These are phyloP conservation scores for Chloroceryle inda DNA, from an alignment of 2,797 vertebrate species.

Conservation along the genomic window DNA sequence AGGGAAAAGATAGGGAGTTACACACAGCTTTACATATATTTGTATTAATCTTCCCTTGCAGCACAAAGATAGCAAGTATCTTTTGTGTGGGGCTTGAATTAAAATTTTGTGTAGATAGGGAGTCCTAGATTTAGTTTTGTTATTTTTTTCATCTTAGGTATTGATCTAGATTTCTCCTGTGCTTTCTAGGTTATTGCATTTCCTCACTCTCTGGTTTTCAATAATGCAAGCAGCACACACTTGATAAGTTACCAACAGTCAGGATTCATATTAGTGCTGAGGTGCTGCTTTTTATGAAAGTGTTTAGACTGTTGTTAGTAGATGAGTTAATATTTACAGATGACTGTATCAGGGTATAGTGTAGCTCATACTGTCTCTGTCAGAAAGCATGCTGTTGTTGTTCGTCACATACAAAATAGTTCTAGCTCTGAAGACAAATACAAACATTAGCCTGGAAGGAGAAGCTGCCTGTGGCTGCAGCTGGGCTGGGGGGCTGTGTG, in stretches of 20 bases:
- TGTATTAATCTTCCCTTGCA: neutral
- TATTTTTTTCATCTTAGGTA: neutral
- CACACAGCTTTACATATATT: neutral
- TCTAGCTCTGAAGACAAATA: neutral
- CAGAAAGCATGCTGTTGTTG: neutral
- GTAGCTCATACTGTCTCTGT: neutral
- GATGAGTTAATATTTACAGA: conserved; percentile 3
- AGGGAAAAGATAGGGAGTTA: neutral
- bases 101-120: neutral
- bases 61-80: neutral
- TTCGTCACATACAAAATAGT: neutral
- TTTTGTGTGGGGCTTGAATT: neutral
- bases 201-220: neutral
- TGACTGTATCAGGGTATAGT: neutral
- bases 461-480: neutral
- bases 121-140: neutral
- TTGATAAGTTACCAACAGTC: neutral
- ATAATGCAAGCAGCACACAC: neutral
- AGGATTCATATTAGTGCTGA: neutral
- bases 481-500: neutral
- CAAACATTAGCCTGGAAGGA: neutral
- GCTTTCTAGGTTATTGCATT: neutral
- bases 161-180: neutral
- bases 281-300: neutral
- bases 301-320: neutral